A percentile compares a stretch with the other conserved stretches of the same genome.
Evolutionary conservation across 2,797 vertebrate genomes (phyloP).

Genomic region (Pangasius mekongensis): DNA sequence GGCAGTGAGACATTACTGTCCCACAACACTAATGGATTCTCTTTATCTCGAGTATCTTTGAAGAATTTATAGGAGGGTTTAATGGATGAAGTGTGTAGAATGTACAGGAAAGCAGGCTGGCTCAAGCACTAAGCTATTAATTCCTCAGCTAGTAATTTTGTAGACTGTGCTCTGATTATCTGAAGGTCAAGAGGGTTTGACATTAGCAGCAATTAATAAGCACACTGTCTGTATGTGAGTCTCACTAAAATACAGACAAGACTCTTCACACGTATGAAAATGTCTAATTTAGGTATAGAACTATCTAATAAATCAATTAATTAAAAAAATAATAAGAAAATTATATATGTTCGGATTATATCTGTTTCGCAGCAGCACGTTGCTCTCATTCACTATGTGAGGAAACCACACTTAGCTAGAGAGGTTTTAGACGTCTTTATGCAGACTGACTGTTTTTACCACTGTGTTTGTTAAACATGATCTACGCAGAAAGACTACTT

Average conservation of each 20-base stretch:
- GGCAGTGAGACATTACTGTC: constrained; percentile 18
- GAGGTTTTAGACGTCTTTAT: too few relatives aligned
- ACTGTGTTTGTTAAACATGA: too few relatives aligned
- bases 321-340: neutral
- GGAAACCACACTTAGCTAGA: too few relatives aligned
- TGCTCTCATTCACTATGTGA: too few relatives aligned
- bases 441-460: too few relatives aligned
- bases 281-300: neutral
- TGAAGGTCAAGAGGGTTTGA: constrained; percentile 11
- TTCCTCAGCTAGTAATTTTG: neutral
- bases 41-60: neutral
- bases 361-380: too few relatives aligned
- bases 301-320: neutral
- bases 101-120: neutral
- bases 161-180: neutral
- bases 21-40: constrained; percentile 20
- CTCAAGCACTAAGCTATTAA: neutral
- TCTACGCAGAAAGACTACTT: too few relatives aligned
- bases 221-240: neutral
- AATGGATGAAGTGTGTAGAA: neutral
- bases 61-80: constrained; percentile 4
- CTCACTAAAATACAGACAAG: neutral
- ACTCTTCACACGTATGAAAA: neutral
- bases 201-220: neutral
- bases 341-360: too few relatives aligned